phyloP scores from a whole-genome alignment of 2,888 invertebrate species.

The Steinernema carpocapsae region DNA sequence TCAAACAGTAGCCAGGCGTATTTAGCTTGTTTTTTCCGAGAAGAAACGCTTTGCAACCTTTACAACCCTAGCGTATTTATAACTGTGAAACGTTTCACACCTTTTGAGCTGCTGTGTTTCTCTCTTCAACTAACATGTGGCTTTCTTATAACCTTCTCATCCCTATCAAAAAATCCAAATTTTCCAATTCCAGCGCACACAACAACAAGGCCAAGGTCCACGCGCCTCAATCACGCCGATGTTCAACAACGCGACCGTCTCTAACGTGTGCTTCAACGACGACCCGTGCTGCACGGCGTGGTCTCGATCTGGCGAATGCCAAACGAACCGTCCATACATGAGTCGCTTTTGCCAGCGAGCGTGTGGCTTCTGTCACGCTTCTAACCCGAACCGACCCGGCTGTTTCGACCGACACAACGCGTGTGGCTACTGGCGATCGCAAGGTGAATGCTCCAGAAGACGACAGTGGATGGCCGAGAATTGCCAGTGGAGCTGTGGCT shows the following conservation, averaged over 20 bases:
- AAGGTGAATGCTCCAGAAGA: slow-evolving; percentile 62
- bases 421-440: slow-evolving; percentile 61
- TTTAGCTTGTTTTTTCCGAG: too few relatives aligned
- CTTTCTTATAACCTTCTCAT: too few relatives aligned
- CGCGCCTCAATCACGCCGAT: background rate
- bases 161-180: too few relatives aligned
- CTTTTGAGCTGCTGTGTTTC: too few relatives aligned
- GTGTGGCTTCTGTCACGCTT: slow-evolving; percentile 58
- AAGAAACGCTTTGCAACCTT: too few relatives aligned
- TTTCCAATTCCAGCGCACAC: background rate
- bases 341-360: slow-evolving; percentile 61
- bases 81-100: too few relatives aligned
- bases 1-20: too few relatives aligned
- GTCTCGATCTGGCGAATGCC: slow-evolving; percentile 57
- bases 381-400: slow-evolving; percentile 50
- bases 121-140: too few relatives aligned
- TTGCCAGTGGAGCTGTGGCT: slow-evolving; percentile 56
- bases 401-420: slow-evolving; percentile 65
- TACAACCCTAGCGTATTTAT: too few relatives aligned
- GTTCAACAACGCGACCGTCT: slow-evolving; percentile 4
- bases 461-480: slow-evolving; percentile 64
- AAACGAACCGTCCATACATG: slow-evolving; percentile 62
- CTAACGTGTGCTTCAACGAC: slow-evolving; percentile 62
- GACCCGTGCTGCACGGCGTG: slow-evolving; percentile 67
- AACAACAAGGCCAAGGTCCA: slow-evolving; percentile 14